Evolutionary conservation across 2,888 invertebrate species (phyloP), one percentile per base, ranked within the genome.

Genomic region (Subacronicta megacephala): DNA sequence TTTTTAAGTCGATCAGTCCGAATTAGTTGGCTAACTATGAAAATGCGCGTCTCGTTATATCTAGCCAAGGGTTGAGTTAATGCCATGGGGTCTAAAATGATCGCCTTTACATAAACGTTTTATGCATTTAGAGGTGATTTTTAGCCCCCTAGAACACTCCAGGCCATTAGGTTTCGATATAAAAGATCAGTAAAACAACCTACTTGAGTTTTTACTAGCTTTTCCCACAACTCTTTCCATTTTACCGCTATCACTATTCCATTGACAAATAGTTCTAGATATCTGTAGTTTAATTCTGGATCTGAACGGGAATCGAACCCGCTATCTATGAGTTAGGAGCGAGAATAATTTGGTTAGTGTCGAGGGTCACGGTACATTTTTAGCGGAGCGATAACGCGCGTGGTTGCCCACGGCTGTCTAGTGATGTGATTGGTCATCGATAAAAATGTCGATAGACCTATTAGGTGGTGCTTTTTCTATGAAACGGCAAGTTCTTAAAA

Each of bases 331-430:
- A 77, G 77, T 78, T 81, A 78, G 81, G 63, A 85, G 83, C 88
- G 90, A 84, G 89, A 90, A 90, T 90, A 89, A 89, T 90, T 90
- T 81, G 89, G 88, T 87, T 88, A 89, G 88, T 89, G 89, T 90
- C 87, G 85, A 80, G 84, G 90, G 90, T 90, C 89, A 86, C 84
- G 90, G 89, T 85, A 84, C 85, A 88, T 92, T 92, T 93, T 92
- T 92, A 90, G 89, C 84, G 82, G 78, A 81, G 82, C 86, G 86
- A 90, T 89, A 88, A 85, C 85, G 90, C 91, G 92, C 93, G 93
- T 93, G 93, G 88, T 92, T 78, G 93, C 93, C 89, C 73, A 74
- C 71, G 93, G 93, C 90, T 79, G 53, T 50, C 1, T 88, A 90
- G 89, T 71, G 89, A 37, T 82, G 88, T 36, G 36, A 26, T 41